phyloP scores from a whole-genome alignment of 1,140 invertebrate species.

The Drosophila biarmipes region DNA sequence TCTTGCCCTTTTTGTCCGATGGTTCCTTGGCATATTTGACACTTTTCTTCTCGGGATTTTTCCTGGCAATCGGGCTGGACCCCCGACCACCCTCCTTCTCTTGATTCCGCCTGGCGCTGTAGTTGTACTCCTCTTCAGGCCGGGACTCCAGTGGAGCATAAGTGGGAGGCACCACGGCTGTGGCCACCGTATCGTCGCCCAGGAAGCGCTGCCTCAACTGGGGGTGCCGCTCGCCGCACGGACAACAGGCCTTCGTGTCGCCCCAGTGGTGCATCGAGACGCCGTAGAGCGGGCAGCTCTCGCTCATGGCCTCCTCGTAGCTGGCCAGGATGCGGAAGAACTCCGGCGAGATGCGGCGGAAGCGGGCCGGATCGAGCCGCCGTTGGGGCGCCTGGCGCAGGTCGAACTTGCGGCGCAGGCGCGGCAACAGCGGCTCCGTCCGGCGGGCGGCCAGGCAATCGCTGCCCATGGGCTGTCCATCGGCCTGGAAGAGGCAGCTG shows the following conservation, averaged over 20 bases:
- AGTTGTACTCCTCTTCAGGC: background rate
- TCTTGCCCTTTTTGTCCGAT: too few species aligned
- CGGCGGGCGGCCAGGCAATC: constrained; percentile 27
- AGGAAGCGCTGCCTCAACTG: constrained; percentile 1
- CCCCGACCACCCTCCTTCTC: too few species aligned
- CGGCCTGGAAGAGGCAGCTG: constrained; percentile 40
- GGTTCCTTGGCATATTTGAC: background rate
- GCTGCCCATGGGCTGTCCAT: constrained; percentile 50
- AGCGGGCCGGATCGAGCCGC: constrained; percentile 47
- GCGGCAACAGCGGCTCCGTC: constrained; percentile 23
- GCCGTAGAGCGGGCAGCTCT: constrained; percentile 63
- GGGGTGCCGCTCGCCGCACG: constrained; percentile 7
- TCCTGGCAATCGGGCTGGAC: background rate
- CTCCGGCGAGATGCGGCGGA: constrained; percentile 68
- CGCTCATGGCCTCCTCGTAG: constrained; percentile 58
- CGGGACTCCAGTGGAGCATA: too few species aligned
- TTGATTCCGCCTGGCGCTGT: background rate
- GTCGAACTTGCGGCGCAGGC: constrained; percentile 28
- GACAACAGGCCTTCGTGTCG: constrained; percentile 2
- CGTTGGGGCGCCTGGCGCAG: constrained; percentile 48
- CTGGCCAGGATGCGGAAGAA: constrained; percentile 59
- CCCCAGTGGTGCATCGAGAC: constrained; percentile 30
- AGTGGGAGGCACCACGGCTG: background rate
- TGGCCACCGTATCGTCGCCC: constrained; percentile 37
- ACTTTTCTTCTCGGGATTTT: background rate